Conservation (phyloP, 2,797 vertebrate genomes). For the Enteromius mattozi region DNA sequence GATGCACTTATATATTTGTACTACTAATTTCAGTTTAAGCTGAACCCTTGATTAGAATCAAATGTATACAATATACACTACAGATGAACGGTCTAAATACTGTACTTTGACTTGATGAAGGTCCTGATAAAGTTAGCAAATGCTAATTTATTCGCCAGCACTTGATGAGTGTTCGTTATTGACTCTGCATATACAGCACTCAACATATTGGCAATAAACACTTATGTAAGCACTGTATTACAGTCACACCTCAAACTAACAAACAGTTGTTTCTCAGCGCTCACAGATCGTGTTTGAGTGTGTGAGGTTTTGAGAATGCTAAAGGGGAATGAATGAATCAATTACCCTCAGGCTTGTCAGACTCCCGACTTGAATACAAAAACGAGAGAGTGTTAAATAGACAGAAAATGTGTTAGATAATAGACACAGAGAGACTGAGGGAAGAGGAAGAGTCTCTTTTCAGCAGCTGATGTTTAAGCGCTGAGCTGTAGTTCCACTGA, state of each 20-base stretch:
- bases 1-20: not conserved
- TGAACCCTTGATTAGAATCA: not conserved
- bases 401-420: not conserved
- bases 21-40: not conserved
- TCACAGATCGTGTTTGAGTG: not conserved
- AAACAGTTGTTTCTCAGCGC: not conserved
- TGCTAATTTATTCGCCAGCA: not conserved
- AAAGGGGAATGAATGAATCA: constrained; percentile 14
- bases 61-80: not conserved
- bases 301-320: constrained; percentile 11
- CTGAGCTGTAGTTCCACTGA: constrained; percentile 31
- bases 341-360: constrained; percentile 9
- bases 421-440: not conserved
- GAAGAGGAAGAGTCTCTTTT: not conserved
- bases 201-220: not conserved
- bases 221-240: not conserved
- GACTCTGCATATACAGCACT: not conserved
- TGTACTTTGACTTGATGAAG: not conserved
- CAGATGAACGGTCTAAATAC: not conserved
- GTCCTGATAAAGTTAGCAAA: not conserved
- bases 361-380: not conserved
- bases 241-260: not conserved
- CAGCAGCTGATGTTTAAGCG: constrained; percentile 26
- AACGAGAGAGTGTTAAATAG: not conserved
- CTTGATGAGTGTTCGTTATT: not conserved